phyloP scores from a whole-genome alignment of 2,113 vertebrate genomes.

The Chaetura pelagica region DNA sequence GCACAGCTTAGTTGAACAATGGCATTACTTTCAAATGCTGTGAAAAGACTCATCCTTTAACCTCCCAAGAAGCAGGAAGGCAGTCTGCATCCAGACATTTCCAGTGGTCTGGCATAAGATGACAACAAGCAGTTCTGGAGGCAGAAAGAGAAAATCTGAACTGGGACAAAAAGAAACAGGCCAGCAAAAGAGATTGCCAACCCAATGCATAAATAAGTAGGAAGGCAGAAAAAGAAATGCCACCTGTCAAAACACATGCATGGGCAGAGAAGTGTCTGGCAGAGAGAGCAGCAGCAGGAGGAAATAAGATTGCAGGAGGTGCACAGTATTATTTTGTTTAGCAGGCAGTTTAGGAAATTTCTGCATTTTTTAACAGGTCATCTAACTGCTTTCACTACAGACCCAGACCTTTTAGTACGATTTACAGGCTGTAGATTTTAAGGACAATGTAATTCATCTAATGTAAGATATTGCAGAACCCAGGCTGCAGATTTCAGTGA shows the following conservation, averaged over 20 bases:
- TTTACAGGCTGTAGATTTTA: neutral
- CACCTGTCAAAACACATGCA: neutral
- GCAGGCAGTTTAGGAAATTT: neutral
- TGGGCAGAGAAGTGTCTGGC: neutral
- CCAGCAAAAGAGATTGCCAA: neutral
- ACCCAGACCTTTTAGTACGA: neutral
- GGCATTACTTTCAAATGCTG: neutral
- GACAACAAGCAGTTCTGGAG: neutral
- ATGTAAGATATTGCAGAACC: neutral
- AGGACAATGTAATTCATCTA: neutral
- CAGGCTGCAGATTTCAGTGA: neutral
- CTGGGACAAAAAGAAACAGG: neutral
- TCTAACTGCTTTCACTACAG: neutral
- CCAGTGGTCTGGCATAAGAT: neutral
- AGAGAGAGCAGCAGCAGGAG: neutral
- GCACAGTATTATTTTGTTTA: neutral
- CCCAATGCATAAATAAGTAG: neutral
- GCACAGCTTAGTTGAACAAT: neutral
- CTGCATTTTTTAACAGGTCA: neutral
- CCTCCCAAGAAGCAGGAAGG: neutral
- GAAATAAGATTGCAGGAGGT: neutral
- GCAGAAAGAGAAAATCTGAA: neutral
- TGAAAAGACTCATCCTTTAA: fast-evolving
- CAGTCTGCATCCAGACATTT: neutral
- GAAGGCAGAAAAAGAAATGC: neutral